Base-by-base conservation (phyloP, 2,888 invertebrate species). In the Sphecodes monilicornis region DNA sequence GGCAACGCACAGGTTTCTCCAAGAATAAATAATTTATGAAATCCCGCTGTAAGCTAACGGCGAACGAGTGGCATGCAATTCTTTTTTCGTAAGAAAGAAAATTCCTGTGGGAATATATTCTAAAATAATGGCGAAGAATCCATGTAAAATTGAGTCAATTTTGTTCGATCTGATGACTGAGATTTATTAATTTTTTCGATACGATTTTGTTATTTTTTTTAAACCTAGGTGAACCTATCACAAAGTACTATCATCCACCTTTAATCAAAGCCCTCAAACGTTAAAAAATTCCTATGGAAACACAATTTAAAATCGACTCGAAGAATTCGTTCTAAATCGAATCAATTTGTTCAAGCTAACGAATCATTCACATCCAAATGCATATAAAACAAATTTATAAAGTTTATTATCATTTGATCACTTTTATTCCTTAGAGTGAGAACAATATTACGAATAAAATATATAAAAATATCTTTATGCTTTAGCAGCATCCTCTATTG, bases 401-500 rank as follows among this genome's bases (percentile, higher is more conserved):
- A 54, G 54, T 10, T 54, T 54, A n/a, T 54, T 54, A 54, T n/a
- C n/a, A n/a, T n/a, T n/a, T n/a, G n/a, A 4, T 54, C 54, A 54
- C 29, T 29, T 57, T 60, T 60, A 60, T 60, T 60, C 29, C 60
- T 16, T 29, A 29, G 26, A 29, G 26, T 16, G 16, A 60, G 16
- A 6, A 29, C 16, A 29, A 60, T 29, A 60, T 29, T 60, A 29
- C 60, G 29, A 57, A 57, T 16, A 26, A 57, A 57, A 82, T 80
- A 46, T 82, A 76, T 66, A 84, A 84, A 86, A 80, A 69, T 79
- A 72, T 36, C 41, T 39, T 92, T 80, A 94, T 87, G 89, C 90
- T 80, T 90, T 90, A n/a, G 90, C 90, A 69, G 91, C 91, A 79
- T 90, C 91, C 86, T 94, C 94, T 2, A 93, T 87, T 60, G 94